Evolutionary conservation across 2,113 vertebrate genomes (phyloP), one percentile per base, ranked within the genome.

Genomic region (Rhegmatorhina hoffmannsi): DNA sequence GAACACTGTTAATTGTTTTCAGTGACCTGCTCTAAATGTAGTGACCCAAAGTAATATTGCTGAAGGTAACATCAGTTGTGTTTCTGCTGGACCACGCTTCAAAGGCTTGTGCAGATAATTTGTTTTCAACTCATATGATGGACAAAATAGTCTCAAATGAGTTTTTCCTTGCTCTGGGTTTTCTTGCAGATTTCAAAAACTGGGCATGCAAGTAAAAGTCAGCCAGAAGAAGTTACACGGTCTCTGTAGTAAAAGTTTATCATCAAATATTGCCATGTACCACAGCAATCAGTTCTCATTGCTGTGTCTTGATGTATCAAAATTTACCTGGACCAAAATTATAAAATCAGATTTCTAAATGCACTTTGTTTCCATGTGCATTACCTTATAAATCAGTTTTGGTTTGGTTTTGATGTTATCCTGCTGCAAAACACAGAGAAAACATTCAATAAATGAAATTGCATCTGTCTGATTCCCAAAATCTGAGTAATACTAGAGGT

Each of bases 391-490:
- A 80, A 86, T 95, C 70, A 67, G 47, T 56, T 92, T 82, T 34
- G 15, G 53, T 84, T 84, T 70, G 68, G 73, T 81, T 68, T 63
- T 67, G 29, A 50, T 92, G 68, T 86, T 92, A 59, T 86, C 76
- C 59, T 63, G 34, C 86, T 77, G 50, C 47, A 94, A 93, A 92
- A 50, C 38, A 86, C 34, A 13, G 69, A 79, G 82, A 90, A 94
- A 92, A 64, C 49, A 66, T 53, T 84, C 83, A 90, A 17, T 80
- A 90, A 92, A 88, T 70, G 79, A 84, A 95, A 96, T 94, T 86
- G 46, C 55, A 70, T 55, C 59, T 90, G 36, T 77, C 83, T 63
- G 55, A 86, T 86, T 88, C 76, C 3, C 49, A 74, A 92, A 77
- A 74, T 59, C 55, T 66, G 69, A 86, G 59, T 84, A 86, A 86